phyloP scores from a whole-genome alignment of 2,888 invertebrate species.

The Gymnosoma rotundatum region DNA sequence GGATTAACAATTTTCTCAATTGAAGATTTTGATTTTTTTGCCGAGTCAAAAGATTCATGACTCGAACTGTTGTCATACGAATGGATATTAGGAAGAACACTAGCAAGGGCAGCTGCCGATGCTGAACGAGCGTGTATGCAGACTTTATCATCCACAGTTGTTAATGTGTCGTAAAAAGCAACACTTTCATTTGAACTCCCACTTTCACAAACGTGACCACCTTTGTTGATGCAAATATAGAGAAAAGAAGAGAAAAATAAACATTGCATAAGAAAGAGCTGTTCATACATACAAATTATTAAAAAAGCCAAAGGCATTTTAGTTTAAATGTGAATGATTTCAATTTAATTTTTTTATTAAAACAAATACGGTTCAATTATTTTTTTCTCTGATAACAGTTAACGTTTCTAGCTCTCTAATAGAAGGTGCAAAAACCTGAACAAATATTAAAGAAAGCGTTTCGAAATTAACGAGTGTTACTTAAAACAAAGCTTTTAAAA shows the following conservation, averaged over 20 bases:
- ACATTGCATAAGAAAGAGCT: slow-evolving; percentile 69
- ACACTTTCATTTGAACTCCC: slow-evolving; percentile 75
- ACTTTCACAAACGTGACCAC: slow-evolving; percentile 74
- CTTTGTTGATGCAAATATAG: slow-evolving; percentile 74
- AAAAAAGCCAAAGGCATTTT: slow-evolving; percentile 89
- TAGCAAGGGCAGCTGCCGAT: slow-evolving; percentile 74
- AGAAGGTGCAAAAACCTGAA: slow-evolving; percentile 53
- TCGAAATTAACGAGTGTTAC: slow-evolving; percentile 45
- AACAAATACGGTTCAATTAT: slow-evolving; percentile 37
- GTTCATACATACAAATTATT: slow-evolving; percentile 55
- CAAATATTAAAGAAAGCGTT: slow-evolving; percentile 20
- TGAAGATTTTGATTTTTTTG: slow-evolving; percentile 67
- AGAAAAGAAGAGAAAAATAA: slow-evolving; percentile 76
- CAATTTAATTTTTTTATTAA: slow-evolving; percentile 53
- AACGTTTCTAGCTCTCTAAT: slow-evolving; percentile 29
- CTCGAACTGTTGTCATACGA: slow-evolving; percentile 74
- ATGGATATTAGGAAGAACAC: slow-evolving; percentile 76
- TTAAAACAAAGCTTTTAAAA: slow-evolving; percentile 40
- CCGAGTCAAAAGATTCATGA: slow-evolving; percentile 72
- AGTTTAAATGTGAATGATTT: slow-evolving; percentile 65
- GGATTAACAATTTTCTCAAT: slow-evolving; percentile 87
- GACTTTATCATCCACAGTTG: slow-evolving; percentile 75
- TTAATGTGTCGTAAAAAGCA: slow-evolving; percentile 78
- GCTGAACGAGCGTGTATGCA: slow-evolving; percentile 48
- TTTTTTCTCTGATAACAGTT: slow-evolving; percentile 23